Percentiles rank a stretch among this genome's conserved stretches.
Conservation (phyloP, 2,888 invertebrate genomes). For the Rhopalosiphum nymphaeae region DNA sequence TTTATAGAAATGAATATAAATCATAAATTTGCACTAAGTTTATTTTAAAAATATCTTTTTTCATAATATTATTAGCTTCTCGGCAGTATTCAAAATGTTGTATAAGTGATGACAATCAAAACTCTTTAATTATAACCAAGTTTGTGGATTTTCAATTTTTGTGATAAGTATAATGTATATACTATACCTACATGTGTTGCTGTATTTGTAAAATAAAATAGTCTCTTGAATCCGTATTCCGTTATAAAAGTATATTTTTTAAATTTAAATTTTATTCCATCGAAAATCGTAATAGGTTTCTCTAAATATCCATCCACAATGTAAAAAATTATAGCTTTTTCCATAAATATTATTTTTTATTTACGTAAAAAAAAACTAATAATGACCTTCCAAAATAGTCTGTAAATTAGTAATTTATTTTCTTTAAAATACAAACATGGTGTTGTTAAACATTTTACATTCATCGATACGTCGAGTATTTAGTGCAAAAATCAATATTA, state of each 20-base stretch:
- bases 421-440: background rate
- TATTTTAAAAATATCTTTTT: background rate
- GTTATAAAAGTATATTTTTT: background rate
- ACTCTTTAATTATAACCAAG: background rate
- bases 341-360: background rate
- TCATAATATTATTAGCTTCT: background rate
- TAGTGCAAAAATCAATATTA: conserved; percentile 6
- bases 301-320: background rate
- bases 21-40: background rate
- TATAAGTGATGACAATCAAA: background rate
- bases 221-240: background rate
- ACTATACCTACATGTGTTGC: no score
- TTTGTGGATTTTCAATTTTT: background rate
- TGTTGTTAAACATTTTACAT: background rate
- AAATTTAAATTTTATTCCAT: background rate
- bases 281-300: background rate
- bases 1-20: background rate
- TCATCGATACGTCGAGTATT: background rate
- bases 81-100: background rate
- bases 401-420: background rate
- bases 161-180: background rate
- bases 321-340: background rate
- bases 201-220: background rate
- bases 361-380: background rate
- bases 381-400: background rate